Evolutionary conservation across 2,888 invertebrate species (phyloP), one percentile per base, ranked within the genome.

Genomic region (Homarus gammarus): DNA sequence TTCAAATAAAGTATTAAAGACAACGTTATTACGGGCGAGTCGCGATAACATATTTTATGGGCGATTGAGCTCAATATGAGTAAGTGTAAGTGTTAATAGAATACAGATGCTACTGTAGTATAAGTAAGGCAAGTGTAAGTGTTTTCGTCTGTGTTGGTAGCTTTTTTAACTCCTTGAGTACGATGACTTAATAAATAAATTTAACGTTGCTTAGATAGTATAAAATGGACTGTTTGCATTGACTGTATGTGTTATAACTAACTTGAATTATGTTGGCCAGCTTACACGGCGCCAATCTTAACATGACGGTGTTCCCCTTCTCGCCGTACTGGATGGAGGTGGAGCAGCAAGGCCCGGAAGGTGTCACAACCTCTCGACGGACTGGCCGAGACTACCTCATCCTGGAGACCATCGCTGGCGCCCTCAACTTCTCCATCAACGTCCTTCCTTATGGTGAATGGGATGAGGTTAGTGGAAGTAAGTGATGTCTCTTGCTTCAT

Each of bases 401-500:
- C 51, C 6, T 83, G 33, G 40, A 49, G 36, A n/a, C 72, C 1
- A 31, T 83, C 3, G 72, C 51, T 22, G 51, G n/a, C n/a, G 36
- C 56, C 8, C 72, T 83, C 22, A 83, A 83, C 72, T 72, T 83
- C 36, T 33, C 83, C 36, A n/a, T 83, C 49, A 72, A 51, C n/a
- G 31, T 51, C n/a, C 33, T 83, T 0, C 51, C 83, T 12, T 51
- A 44, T n/a, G 31, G 64, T 6, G 68, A 33, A 18, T 83, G 83
- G 82, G 82, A 82, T 12, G 31, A 70, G 33, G 83, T 83, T 15
- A 31, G 83, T 51, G 27, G n/a, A 31, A 49, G 15, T 56, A 61
- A 49, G n/a, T 49, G 8, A 49, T 49, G 1, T 1, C 15, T 49
- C 10, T 49, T 12, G 49, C 1, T 49, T 12, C 49, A 1, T 1